Conservation (phyloP, 2,113 vertebrate species). For the Vimba vimba region DNA sequence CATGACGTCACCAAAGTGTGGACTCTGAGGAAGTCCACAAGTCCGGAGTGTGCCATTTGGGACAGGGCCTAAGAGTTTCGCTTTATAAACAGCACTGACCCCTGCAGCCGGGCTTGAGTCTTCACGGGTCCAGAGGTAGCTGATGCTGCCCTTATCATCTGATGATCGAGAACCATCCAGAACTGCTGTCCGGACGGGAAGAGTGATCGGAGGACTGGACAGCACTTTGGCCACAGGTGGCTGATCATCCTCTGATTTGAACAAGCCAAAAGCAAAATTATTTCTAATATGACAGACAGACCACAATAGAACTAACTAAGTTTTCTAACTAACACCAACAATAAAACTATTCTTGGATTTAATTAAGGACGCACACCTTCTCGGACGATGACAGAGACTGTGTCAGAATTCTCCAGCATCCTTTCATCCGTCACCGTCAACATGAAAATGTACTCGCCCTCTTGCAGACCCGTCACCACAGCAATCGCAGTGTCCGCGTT, state of each 20-base stretch:
- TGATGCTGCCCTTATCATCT: slow-evolving; percentile 90
- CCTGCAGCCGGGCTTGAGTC: slow-evolving; percentile 93
- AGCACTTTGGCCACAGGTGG: slow-evolving; percentile 84
- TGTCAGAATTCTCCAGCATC: slow-evolving; percentile 85
- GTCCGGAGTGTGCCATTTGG: too few species aligned
- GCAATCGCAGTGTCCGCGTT: slow-evolving; percentile 87
- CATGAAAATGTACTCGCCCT: slow-evolving; percentile 89
- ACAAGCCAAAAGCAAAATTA: slow-evolving; percentile 28
- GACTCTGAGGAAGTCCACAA: too few species aligned
- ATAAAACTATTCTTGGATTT: not conserved
- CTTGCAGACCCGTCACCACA: slow-evolving; percentile 89
- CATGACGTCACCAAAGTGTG: too few species aligned
- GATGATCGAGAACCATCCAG: slow-evolving; percentile 91
- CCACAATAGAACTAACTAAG: not conserved
- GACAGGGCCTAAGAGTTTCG: too few species aligned
- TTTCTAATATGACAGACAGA: not conserved
- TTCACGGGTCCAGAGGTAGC: slow-evolving; percentile 90
- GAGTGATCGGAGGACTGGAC: slow-evolving; percentile 80
- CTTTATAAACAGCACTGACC: slow-evolving; percentile 73
- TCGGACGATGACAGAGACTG: slow-evolving; percentile 89
- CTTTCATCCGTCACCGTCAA: slow-evolving; percentile 92
- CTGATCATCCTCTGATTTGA: slow-evolving; percentile 85
- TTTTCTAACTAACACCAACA: not conserved
- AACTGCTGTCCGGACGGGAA: slow-evolving; percentile 83
- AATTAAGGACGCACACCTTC: slow-evolving; percentile 78